phyloP scores from a whole-genome alignment of 2,797 vertebrate genomes.

The Chrosomus eos region DNA sequence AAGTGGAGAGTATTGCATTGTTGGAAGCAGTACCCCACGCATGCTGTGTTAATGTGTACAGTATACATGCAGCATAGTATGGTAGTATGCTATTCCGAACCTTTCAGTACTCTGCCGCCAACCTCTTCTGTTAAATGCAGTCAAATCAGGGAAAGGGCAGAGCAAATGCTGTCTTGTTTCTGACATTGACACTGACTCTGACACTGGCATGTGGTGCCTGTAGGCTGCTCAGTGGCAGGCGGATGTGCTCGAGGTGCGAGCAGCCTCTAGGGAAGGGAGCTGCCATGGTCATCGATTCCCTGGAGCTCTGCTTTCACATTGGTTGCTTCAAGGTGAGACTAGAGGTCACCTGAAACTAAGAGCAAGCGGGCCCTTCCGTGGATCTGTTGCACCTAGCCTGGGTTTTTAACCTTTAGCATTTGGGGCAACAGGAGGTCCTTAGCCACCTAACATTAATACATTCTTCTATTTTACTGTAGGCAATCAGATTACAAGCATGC shows the following conservation, averaged over 20 bases:
- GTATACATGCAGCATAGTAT: background rate
- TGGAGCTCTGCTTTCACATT: constrained; percentile 96
- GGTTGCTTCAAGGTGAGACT: constrained; percentile 96
- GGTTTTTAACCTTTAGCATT: background rate
- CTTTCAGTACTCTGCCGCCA: background rate
- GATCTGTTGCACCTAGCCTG: constrained; percentile 11
- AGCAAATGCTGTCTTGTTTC: constrained; percentile 3
- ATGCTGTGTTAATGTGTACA: background rate
- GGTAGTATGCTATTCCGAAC: background rate
- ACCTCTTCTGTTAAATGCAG: background rate
- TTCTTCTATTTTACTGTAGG: constrained; percentile 12
- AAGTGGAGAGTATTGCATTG: background rate
- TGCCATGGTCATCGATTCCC: constrained; percentile 93
- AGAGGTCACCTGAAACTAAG: constrained; percentile 45
- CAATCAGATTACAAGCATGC: constrained; percentile 43
- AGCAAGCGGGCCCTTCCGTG: background rate
- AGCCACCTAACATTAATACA: constrained; percentile 22
- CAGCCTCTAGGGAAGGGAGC: constrained; percentile 91
- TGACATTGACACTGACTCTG: constrained; percentile 49
- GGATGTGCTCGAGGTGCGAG: constrained; percentile 89
- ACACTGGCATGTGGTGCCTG: constrained; percentile 67
- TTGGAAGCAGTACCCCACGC: background rate
- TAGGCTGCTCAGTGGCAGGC: constrained; percentile 92
- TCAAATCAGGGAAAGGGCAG: constrained; percentile 8
- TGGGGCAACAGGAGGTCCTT: background rate